Percentiles rank a stretch among this genome's conserved stretches.
Conservation (phyloP, 2,888 invertebrate genomes). For the Pseudococcus viburni region DNA sequence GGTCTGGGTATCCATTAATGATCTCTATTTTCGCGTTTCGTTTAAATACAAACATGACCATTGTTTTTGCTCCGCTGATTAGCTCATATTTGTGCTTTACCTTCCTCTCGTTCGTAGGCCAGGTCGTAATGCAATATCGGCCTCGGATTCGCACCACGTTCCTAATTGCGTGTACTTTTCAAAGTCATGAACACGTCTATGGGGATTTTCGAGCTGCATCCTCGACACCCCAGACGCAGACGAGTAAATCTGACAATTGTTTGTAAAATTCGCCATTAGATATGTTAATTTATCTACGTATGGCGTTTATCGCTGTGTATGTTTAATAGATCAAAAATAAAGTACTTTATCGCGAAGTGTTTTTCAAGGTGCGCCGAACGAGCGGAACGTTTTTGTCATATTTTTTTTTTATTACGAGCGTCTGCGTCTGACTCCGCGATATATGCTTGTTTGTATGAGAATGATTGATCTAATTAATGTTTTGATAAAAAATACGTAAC, state of each 20-base stretch:
- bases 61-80: constrained; percentile 16
- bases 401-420: background rate
- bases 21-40: constrained; percentile 14
- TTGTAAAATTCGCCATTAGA: background rate
- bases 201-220: background rate
- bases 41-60: background rate
- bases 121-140: background rate
- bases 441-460: background rate
- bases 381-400: constrained; percentile 3
- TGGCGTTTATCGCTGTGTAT: background rate
- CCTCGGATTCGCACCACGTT: background rate
- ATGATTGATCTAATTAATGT: constrained; percentile 32
- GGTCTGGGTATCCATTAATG: background rate
- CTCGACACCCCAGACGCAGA: background rate
- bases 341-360: constrained; percentile 8
- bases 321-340: constrained; percentile 6
- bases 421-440: background rate
- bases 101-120: background rate
- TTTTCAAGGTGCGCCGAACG: background rate
- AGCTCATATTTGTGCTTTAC: background rate
- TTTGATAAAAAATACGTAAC: constrained; percentile 21
- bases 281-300: background rate
- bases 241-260: no score
- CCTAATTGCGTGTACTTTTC: constrained; percentile 12
- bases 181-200: background rate